phyloP scores from a whole-genome alignment of 2,113 vertebrate species.

The Elgaria multicarinata region DNA sequence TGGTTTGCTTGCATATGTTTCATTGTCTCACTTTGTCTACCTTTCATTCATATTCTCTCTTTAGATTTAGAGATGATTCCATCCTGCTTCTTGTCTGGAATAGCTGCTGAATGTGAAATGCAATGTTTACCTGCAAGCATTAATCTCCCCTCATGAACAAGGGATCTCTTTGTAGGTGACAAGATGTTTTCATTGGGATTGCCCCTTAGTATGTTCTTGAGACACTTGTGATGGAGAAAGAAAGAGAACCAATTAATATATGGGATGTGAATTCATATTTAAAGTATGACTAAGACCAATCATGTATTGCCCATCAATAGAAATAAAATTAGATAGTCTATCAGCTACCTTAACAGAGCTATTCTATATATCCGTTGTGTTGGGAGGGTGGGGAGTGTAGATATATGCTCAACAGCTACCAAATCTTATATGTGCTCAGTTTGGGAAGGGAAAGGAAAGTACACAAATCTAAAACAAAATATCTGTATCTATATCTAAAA shows the following conservation, averaged over 20 bases:
- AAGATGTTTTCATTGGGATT: conserved; percentile 86
- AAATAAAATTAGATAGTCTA: neutral
- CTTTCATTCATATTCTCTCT: neutral
- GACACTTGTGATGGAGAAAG: conserved; percentile 74
- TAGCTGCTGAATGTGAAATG: neutral
- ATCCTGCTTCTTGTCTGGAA: neutral
- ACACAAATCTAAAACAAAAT: too few species aligned
- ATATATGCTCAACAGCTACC: neutral
- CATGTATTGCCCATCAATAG: fast-evolving
- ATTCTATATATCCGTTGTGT: neutral
- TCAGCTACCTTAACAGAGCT: neutral
- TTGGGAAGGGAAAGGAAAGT: neutral
- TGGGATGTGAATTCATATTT: conserved; percentile 6
- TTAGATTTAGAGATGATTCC: neutral
- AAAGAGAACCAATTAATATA: conserved; percentile 19
- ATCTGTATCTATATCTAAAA: too few species aligned
- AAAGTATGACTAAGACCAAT: neutral
- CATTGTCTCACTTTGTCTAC: neutral
- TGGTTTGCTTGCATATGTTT: neutral
- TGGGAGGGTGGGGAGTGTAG: neutral
- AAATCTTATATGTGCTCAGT: neutral
- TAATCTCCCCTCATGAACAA: conserved; percentile 87
- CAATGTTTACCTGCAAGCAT: conserved; percentile 80
- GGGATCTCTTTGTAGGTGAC: conserved; percentile 78
- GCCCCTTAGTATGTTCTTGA: conserved; percentile 89